Evolutionary conservation across 1,140 invertebrate species (phyloP), one percentile per base, ranked within the genome.

Genomic region (Subanguina moxae): DNA sequence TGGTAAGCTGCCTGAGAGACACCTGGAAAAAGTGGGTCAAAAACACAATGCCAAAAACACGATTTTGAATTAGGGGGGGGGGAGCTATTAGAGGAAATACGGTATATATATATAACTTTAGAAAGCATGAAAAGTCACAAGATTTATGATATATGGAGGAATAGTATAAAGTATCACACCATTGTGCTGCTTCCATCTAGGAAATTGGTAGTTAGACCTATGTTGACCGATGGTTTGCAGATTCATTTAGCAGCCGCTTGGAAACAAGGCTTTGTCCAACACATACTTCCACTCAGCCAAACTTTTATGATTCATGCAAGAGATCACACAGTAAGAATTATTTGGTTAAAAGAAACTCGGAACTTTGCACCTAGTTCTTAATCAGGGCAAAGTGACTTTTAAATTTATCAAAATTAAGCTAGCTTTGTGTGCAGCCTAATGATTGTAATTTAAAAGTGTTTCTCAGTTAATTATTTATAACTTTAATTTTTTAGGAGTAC

Each of bases 71-170:
- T n/a, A n/a, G n/a, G n/a, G n/a, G n/a, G n/a, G n/a, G n/a, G n/a
- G n/a, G n/a, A n/a, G n/a, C n/a, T n/a, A n/a, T n/a, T n/a, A n/a
- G n/a, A n/a, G n/a, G n/a, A n/a, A n/a, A n/a, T n/a, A n/a, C n/a
- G n/a, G n/a, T n/a, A n/a, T n/a, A n/a, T n/a, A 38, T 38, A 38
- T 38, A 5, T 38, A 57, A 21, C 1, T 65, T 56, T 43, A 65
- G 64, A 56, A 30, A 46, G 57, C 28, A 65, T 65, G 64, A 56
- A 65, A 58, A 43, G 52, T 8, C 64, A 58, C 30, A 56, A 32
- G 8, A 58, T 65, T 9, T 19, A 56, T 38, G 64, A 65, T n/a
- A 30, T 65, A 28, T 65, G 64, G 64, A 32, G 42, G n/a, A 48
- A 30, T 57, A 27, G 48, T 38, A 15, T 65, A n/a, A 27, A 30